phyloP scores from a whole-genome alignment of 2,113 vertebrate species.

The Marcusenius ussheri region DNA sequence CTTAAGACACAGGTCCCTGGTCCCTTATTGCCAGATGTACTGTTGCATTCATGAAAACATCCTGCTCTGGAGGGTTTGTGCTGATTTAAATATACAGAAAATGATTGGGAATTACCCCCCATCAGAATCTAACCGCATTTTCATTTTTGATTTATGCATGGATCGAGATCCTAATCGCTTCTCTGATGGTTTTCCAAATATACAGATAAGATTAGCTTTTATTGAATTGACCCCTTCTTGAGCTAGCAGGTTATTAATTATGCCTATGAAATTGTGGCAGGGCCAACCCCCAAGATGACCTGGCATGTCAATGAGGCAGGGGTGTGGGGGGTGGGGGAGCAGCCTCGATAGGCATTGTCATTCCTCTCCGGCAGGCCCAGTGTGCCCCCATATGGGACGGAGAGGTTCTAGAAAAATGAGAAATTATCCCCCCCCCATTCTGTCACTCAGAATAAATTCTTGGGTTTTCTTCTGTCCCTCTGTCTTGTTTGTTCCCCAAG shows the following conservation, averaged over 20 bases:
- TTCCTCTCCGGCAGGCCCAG: neutral
- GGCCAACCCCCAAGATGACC: neutral
- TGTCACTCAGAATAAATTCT: neutral
- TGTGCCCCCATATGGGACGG: neutral
- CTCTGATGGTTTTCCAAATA: constrained; percentile 4
- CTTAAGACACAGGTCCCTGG: neutral
- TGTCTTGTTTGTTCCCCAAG: neutral
- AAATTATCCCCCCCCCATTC: neutral
- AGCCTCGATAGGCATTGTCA: neutral
- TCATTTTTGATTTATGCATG: neutral
- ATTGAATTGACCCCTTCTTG: neutral
- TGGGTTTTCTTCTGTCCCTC: neutral
- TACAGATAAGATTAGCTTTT: neutral
- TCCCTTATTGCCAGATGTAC: neutral
- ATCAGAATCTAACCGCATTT: neutral
- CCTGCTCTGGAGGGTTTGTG: neutral
- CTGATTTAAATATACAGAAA: neutral
- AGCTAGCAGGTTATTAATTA: constrained; percentile 19
- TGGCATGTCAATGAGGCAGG: neutral
- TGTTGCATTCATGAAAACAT: neutral
- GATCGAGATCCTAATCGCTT: neutral
- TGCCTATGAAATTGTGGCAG: neutral
- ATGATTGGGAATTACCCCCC: neutral
- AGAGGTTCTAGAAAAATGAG: neutral
- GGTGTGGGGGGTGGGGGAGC: neutral